phyloP scores from a whole-genome alignment of 37 sponge, comb jelly and placozoan species.

The Aphrocallistes beatrix region DNA sequence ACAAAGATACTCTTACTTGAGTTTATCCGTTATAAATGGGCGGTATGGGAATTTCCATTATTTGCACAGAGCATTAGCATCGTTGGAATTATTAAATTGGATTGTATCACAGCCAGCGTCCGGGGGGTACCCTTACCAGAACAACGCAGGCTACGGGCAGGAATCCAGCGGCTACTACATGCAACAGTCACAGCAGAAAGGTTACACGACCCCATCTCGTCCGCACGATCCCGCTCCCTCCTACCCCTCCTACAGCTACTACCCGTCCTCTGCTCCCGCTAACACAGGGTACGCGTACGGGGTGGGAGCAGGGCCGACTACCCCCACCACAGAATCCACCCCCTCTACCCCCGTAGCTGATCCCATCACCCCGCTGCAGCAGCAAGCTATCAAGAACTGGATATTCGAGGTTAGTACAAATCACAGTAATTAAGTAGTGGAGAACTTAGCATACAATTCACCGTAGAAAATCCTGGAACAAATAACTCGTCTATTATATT shows the following conservation, averaged over 20 bases:
- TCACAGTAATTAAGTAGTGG: too few species aligned
- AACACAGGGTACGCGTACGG: not conserved
- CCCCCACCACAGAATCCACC: not conserved
- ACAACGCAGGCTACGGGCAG: not conserved
- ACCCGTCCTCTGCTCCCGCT: not conserved
- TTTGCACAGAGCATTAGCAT: too few species aligned
- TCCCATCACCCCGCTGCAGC: not conserved
- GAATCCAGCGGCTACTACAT: not conserved
- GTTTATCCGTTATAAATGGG: too few species aligned
- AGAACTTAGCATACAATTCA: too few species aligned
- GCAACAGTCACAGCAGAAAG: not conserved
- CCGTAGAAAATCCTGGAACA: too few species aligned
- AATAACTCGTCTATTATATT: too few species aligned
- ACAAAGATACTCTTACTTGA: too few species aligned
- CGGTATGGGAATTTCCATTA: too few species aligned
- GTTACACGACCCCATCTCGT: not conserved
- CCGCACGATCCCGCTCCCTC: not conserved
- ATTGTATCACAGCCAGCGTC: too few species aligned
- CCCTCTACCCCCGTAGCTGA: too few species aligned
- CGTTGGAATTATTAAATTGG: too few species aligned
- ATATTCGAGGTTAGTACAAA: not conserved
- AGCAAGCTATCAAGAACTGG: constrained; percentile 5
- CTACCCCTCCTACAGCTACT: not conserved
- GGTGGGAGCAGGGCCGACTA: not conserved
- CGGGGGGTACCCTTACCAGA: not conserved